These are phyloP conservation scores for Branchellion lobata DNA, from an alignment of 2,888 invertebrate genomes.

Conservation along the genomic window DNA sequence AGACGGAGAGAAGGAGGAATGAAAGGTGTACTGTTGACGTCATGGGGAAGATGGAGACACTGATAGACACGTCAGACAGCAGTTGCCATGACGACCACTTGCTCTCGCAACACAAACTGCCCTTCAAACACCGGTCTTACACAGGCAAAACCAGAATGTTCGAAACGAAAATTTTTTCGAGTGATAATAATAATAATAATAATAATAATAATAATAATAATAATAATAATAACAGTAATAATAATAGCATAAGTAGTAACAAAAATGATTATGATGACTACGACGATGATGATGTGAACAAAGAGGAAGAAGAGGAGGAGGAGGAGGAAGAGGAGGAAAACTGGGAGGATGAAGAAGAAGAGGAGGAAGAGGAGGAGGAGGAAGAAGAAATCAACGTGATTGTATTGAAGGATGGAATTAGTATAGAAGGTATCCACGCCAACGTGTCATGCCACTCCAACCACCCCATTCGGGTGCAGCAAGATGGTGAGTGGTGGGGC, in stretches of 20 bases:
- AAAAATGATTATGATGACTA: too few relatives aligned
- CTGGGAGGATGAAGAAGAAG: slow-evolving; percentile 7
- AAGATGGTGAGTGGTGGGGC: slow-evolving; percentile 24
- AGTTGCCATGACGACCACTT: background rate
- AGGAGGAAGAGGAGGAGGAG: slow-evolving; percentile 2
- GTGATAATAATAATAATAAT: too few relatives aligned
- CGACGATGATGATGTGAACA: too few relatives aligned
- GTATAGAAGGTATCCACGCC: slow-evolving; percentile 43
- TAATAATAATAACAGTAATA: background rate
- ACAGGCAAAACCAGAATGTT: too few relatives aligned
- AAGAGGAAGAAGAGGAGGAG: background rate
- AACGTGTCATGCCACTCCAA: slow-evolving; percentile 22
- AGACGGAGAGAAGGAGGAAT: background rate
- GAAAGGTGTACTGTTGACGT: background rate
- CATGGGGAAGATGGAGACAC: slow-evolving; percentile 11
- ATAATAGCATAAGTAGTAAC: background rate
- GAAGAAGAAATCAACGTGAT: slow-evolving; percentile 39
- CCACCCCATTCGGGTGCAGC: slow-evolving; percentile 36
- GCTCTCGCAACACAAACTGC: background rate
- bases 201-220: too few relatives aligned
- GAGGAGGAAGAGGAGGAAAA: slow-evolving; percentile 10
- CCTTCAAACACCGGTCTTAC: background rate
- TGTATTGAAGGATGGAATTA: slow-evolving; percentile 42
- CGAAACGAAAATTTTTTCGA: too few relatives aligned
- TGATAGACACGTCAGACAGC: slow-evolving; percentile 14